Base-by-base conservation (phyloP, 2,113 vertebrate genomes). In the Notiomystis cincta region DNA sequence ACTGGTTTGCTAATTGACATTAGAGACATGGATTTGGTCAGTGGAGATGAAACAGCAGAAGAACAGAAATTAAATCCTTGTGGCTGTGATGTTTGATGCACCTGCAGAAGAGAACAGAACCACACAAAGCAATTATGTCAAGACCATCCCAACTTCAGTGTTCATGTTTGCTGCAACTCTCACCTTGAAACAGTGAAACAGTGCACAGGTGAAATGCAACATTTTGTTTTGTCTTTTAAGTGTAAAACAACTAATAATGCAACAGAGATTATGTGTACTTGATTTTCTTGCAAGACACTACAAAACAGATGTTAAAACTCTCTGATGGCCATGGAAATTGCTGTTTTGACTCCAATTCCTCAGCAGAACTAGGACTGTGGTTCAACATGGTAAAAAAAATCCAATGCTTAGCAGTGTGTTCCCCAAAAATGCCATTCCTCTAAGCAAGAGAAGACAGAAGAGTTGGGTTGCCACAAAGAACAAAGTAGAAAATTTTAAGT, bases 21-120 rank as follows among this genome's bases (percentile, higher is more conserved):
- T 95, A 99, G 98, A 28, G 99, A 99, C 87, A 99, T 97, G n/a
- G 99, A 99, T 97, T 99, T 99, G 69, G 98, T 99, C 96, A 99
- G 97, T 4, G 98, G 98, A 93, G 99, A 98, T 88, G 97, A 96
- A 91, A 96, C 90, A 62, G 97, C 44, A 6, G 97, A 97, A 94
- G 98, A 97, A 37, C 98, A 97, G 91, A 98, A 98, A 97, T 96
- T 98, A 97, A 98, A 98, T 73, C 97, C 97, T 91, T 94, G 98
- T 1, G 96, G 92, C 45, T 96, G 97, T 0, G 97, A 88, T 45
- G 96, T 94, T 50, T 97, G 98, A 92, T 83, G 93, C 7, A 85
- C 89, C 98, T 98, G 94, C 53, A 64, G 73, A 90, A 54, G 30
- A 94, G 83, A 93, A 95, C 69, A 91, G 11, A 94, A 93, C 11